A percentile compares a stretch with the other conserved stretches of the same genome.
Evolutionary conservation across 2,888 invertebrate genomes (phyloP).

Genomic region (Platerodrilus igneus): DNA sequence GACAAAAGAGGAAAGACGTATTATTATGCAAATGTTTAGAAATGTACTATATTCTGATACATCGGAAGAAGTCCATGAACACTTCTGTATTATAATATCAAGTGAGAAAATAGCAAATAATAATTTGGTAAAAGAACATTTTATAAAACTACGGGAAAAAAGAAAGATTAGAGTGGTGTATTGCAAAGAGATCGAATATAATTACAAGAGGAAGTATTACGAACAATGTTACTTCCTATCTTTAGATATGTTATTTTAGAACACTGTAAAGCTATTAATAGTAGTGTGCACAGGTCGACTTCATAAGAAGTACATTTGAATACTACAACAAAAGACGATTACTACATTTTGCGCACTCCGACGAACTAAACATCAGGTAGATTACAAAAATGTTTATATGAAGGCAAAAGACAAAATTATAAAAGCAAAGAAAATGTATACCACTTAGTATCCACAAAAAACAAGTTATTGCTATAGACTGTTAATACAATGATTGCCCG

Average conservation of each 20-base stretch:
- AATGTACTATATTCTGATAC: background rate
- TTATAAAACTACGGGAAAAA: background rate
- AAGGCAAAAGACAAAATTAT: constrained; percentile 2
- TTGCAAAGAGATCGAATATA: background rate
- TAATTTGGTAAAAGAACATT: background rate
- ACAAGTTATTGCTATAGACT: no score
- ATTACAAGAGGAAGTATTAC: no score
- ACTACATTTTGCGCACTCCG: constrained; percentile 1
- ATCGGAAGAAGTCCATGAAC: background rate
- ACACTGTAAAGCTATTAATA: constrained; percentile 1
- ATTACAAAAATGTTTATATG: constrained; percentile 1
- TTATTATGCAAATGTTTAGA: constrained; percentile 1
- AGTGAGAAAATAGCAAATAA: no score
- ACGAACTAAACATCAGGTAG: background rate
- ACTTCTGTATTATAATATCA: no score
- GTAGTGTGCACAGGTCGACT: constrained; percentile 4
- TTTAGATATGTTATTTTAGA: no score
- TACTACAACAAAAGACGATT: constrained; percentile 2
- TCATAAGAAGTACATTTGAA: constrained; percentile 3
- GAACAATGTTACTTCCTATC: no score
- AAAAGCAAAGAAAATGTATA: constrained; percentile 1
- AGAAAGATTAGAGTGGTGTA: background rate
- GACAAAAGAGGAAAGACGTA: background rate
- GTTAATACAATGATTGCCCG: no score
- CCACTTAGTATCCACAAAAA: no score